A percentile compares a stretch with the other conserved stretches of the same genome.
These are phyloP conservation scores for Calliphora vomitoria DNA, from an alignment of 2,888 invertebrate species.

Conservation along the genomic window DNA sequence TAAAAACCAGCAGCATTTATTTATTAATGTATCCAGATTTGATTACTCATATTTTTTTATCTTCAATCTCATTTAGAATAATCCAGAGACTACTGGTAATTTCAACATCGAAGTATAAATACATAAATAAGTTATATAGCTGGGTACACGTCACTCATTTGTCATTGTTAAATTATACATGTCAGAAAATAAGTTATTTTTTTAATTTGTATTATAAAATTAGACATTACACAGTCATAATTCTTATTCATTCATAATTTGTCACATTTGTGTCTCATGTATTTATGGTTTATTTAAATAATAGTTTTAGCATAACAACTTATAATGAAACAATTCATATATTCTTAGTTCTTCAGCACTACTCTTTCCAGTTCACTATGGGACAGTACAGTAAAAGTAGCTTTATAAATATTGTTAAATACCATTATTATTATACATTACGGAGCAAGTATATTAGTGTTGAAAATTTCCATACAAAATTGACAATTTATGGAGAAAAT, in stretches of 20 bases:
- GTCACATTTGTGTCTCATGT: slow-evolving; percentile 21
- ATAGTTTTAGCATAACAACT: slow-evolving; percentile 39
- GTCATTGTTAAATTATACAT: neutral
- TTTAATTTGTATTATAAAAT: too few relatives aligned
- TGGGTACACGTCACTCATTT: neutral
- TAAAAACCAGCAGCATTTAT: neutral
- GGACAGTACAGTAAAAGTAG: neutral
- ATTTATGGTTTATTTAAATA: slow-evolving; percentile 51
- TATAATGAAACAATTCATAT: slow-evolving; percentile 5
- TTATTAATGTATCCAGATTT: slow-evolving; percentile 4
- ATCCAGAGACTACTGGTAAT: slow-evolving; percentile 2
- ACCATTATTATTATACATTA: too few relatives aligned
- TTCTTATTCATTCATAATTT: slow-evolving; percentile 15
- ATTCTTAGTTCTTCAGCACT: neutral
- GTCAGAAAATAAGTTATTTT: neutral
- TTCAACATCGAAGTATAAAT: neutral
- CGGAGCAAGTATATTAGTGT: too few relatives aligned
- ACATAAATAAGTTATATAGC: too few relatives aligned
- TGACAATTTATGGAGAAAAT: too few relatives aligned
- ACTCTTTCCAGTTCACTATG: neutral
- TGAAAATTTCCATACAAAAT: too few relatives aligned
- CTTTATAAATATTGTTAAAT: neutral
- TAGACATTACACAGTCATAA: neutral
- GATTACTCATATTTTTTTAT: slow-evolving; percentile 17
- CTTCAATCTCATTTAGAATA: neutral